Evolutionary conservation across 2,888 invertebrate species (phyloP).

Genomic region (Aplocera efformata): DNA sequence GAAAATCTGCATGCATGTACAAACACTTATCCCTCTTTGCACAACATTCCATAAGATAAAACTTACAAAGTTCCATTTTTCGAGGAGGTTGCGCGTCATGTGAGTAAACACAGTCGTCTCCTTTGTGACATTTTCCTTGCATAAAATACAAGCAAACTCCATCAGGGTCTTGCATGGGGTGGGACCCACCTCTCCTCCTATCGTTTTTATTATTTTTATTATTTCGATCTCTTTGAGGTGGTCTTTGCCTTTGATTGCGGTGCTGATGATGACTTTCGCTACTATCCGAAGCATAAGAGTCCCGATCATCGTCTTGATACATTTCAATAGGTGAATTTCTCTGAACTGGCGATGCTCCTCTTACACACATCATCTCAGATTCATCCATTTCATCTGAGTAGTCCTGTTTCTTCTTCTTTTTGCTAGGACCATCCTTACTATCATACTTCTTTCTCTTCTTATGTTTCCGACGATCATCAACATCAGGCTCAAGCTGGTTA

Average conservation of each 20-base stretch:
- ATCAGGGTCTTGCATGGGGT: constrained; percentile 83
- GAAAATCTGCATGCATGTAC: constrained; percentile 98
- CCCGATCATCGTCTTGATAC: constrained; percentile 75
- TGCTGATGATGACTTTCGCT: constrained; percentile 77
- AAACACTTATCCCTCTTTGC: constrained; percentile 96
- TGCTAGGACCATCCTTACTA: constrained; percentile 77
- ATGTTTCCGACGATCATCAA: constrained; percentile 74
- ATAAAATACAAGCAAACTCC: constrained; percentile 91
- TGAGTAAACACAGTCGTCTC: constrained; percentile 91
- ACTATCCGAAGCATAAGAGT: constrained; percentile 77
- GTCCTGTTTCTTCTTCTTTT: constrained; percentile 80
- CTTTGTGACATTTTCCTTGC: constrained; percentile 93
- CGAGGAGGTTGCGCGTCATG: constrained; percentile 91
- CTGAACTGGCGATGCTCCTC: constrained; percentile 86
- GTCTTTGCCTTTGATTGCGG: constrained; percentile 63
- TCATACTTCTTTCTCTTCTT: constrained; percentile 81
- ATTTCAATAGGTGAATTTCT: constrained; percentile 50
- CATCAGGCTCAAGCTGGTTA: constrained; percentile 62
- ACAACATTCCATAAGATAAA: constrained; percentile 97
- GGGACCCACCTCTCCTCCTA: constrained; percentile 77
- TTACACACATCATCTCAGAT: constrained; percentile 89
- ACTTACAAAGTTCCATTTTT: constrained; percentile 97
- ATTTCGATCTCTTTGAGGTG: constrained; percentile 65
- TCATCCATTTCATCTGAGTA: constrained; percentile 84
- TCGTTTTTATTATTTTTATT: constrained; percentile 73